A percentile compares a stretch with the other conserved stretches of the same genome.
Conservation (phyloP, 2,888 invertebrate genomes). For the Orgyia antiqua region DNA sequence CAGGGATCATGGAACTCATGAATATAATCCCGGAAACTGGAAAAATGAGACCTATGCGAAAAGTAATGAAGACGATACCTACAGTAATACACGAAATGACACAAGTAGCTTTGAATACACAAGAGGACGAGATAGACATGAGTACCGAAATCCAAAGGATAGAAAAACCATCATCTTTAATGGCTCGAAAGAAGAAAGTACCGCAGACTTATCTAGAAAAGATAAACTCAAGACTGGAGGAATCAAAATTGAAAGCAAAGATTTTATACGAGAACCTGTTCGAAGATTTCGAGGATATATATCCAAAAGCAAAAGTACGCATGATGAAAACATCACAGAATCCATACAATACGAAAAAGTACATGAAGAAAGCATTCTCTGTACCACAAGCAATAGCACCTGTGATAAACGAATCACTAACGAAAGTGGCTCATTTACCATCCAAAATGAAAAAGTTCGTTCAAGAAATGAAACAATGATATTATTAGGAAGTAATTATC, state of each 20-base stretch:
- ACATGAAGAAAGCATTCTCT: constrained; percentile 49
- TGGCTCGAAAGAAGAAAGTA: constrained; percentile 28
- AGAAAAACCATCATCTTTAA: constrained; percentile 24
- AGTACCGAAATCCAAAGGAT: constrained; percentile 30
- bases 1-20: constrained; percentile 66
- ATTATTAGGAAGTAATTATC: constrained; percentile 21
- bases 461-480: constrained; percentile 55
- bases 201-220: constrained; percentile 39
- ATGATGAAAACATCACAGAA: constrained; percentile 31
- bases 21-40: constrained; percentile 58
- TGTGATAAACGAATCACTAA: constrained; percentile 58
- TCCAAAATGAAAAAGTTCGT: constrained; percentile 60
- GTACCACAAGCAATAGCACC: constrained; percentile 54
- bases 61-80: constrained; percentile 59
- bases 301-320: constrained; percentile 38
- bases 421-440: constrained; percentile 59
- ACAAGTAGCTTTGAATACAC: constrained; percentile 52
- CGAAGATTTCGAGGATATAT: constrained; percentile 54
- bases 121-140: constrained; percentile 38
- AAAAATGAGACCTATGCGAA: constrained; percentile 47
- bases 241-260: constrained; percentile 59
- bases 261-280: constrained; percentile 55
- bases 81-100: constrained; percentile 62
- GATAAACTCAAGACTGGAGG: constrained; percentile 50
- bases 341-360: constrained; percentile 45